Base-by-base conservation (phyloP, 1,140 invertebrate genomes). In the Telenomus remus region DNA sequence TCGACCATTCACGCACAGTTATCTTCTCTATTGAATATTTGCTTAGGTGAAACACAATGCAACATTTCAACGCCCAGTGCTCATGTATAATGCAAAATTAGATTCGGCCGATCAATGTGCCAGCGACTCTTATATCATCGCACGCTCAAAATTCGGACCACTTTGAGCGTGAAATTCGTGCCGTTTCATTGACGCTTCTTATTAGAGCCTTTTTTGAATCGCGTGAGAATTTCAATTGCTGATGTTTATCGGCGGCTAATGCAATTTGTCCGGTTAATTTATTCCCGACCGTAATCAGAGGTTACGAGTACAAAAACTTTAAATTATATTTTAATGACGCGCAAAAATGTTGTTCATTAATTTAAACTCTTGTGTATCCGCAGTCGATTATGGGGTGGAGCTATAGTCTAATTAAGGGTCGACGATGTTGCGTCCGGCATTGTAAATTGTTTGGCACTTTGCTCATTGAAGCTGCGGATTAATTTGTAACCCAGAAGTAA, bases 1-100 rank as follows among this genome's bases (percentile, higher is more conserved):
- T 42, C 57, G 19, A 53, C 60, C 47, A 72, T 64, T 72, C 69
- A 59, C 54, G 33, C 33, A 72, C 53, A 59, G 57, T 70, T 70
- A 70, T 70, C 66, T 63, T 37, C 27, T 47, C 54, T 59, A 72
- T 72, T 59, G 59, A 59, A 42, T 59, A 43, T 72, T 64, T 64
- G 37, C 37, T 39, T 39, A 11, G 37, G 37, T 39, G 37, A 11
- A n/a, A 3, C 19, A 56, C 44, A 44, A 49, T 14, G 53, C 42
- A 39, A 71, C 57, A 47, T 71, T 63, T 56, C 53, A 64, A 46
- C 19, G 13, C 49, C 27, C 43, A 70, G 57, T 55, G 57, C 43
- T 27, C 19, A 37, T 46, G 14, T 37, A 56, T 50, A 44, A 49
- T 14, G 53, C 42, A 46, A 71, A 64, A 47, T 71, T 63, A 50